Conservation (phyloP, 2,888 invertebrate genomes). For the Nomada ferruginata region DNA sequence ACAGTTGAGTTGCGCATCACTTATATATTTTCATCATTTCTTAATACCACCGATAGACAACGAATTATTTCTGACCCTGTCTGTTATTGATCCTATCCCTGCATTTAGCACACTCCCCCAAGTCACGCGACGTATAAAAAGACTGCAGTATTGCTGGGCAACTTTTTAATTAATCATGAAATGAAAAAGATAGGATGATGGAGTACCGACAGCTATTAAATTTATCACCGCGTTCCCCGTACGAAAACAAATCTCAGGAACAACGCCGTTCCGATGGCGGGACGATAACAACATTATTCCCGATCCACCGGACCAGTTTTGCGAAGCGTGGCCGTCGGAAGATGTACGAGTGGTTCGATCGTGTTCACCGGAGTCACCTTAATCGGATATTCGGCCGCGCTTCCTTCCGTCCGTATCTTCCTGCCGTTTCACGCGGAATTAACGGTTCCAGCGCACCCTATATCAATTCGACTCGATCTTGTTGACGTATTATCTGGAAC, state of each 20-base stretch:
- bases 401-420: conserved; percentile 29
- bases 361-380: conserved; percentile 16
- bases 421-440: conserved; percentile 27
- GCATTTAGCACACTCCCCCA: too few relatives aligned
- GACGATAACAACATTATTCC: conserved; percentile 22
- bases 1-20: too few relatives aligned
- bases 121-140: too few relatives aligned
- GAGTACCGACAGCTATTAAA: neutral
- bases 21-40: too few relatives aligned
- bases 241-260: neutral
- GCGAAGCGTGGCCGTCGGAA: neutral
- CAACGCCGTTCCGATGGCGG: neutral
- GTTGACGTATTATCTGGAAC: conserved; percentile 55
- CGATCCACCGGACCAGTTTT: neutral
- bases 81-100: too few relatives aligned
- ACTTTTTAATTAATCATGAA: too few relatives aligned
- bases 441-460: conserved; percentile 30
- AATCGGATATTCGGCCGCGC: conserved; percentile 31
- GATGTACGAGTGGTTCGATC: conserved; percentile 25
- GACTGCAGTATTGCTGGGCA: too few relatives aligned
- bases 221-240: neutral
- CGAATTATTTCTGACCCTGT: too few relatives aligned
- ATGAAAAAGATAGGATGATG: too few relatives aligned
- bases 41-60: too few relatives aligned
- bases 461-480: conserved; percentile 49